A percentile compares a stretch with the other conserved stretches of the same genome.
These are phyloP conservation scores for Nothobranchius kuhntae DNA, from an alignment of 2,113 vertebrate species.

Conservation along the genomic window DNA sequence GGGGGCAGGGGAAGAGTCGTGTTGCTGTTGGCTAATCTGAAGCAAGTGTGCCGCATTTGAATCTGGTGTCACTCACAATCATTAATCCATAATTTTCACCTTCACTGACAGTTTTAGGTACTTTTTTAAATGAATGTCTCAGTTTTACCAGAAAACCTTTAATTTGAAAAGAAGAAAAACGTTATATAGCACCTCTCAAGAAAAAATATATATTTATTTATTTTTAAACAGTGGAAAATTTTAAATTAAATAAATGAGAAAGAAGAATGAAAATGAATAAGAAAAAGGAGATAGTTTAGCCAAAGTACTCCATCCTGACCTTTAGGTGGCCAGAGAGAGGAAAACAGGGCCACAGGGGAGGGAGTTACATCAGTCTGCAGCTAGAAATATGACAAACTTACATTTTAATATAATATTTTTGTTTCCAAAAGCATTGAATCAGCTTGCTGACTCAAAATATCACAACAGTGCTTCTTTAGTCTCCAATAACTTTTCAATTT, in stretches of 20 bases:
- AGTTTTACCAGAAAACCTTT: neutral
- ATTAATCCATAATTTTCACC: too few species aligned
- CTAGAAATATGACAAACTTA: neutral
- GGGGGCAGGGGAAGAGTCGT: too few species aligned
- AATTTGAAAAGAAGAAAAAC: neutral
- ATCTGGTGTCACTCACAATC: too few species aligned
- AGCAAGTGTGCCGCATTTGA: too few species aligned
- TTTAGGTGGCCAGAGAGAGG: slow-evolving; percentile 38
- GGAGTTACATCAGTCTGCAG: too few species aligned
- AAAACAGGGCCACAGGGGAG: neutral
- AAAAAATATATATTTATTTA: too few species aligned
- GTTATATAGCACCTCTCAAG: too few species aligned
- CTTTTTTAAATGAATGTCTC: neutral
- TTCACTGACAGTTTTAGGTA: neutral
- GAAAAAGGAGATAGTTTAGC: too few species aligned
- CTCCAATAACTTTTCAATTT: neutral
- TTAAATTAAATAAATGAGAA: too few species aligned
- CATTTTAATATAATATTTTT: neutral
- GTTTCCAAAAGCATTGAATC: neutral
- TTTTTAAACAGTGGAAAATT: too few species aligned
- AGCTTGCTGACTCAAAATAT: neutral
- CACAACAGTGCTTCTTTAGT: neutral
- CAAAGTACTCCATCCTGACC: slow-evolving; percentile 44
- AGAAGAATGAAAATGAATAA: too few species aligned
- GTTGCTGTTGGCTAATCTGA: too few species aligned